Conservation (phyloP, 1,140 invertebrate species). For the Brachionus angularis region DNA sequence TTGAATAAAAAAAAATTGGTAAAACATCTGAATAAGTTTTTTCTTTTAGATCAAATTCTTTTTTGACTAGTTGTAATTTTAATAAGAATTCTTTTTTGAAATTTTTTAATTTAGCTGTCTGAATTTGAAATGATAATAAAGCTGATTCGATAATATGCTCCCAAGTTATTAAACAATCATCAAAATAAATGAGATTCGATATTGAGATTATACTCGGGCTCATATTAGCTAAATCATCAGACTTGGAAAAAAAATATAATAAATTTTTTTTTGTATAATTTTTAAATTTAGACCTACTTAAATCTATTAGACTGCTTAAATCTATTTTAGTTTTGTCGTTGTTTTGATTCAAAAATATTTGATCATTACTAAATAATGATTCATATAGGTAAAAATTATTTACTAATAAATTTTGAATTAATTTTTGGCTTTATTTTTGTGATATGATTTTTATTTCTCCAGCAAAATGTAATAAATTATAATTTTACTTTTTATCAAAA, state of each 20-base stretch:
- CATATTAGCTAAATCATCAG: conserved; percentile 30
- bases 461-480: conserved; percentile 16
- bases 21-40: background rate
- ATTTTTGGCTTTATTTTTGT: no score
- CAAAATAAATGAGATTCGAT: conserved; percentile 19
- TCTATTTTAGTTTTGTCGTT: conserved; percentile 13
- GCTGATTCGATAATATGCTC: conserved; percentile 14
- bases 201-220: conserved; percentile 10
- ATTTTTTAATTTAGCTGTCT: conserved; percentile 9
- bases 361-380: conserved; percentile 26
- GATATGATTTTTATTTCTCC: conserved; percentile 3
- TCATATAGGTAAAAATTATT: conserved; percentile 23
- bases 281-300: background rate
- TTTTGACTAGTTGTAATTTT: background rate
- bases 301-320: conserved; percentile 14
- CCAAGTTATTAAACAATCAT: conserved; percentile 23
- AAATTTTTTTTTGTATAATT: background rate
- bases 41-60: background rate
- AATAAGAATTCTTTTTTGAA: conserved; percentile 1
- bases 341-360: conserved; percentile 34
- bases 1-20: conserved; percentile 25
- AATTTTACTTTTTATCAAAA: conserved; percentile 13
- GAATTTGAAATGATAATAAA: background rate
- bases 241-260: background rate
- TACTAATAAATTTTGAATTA: no score